phyloP scores from a whole-genome alignment of 2,888 invertebrate species.

The Brassicogethes aeneus region DNA sequence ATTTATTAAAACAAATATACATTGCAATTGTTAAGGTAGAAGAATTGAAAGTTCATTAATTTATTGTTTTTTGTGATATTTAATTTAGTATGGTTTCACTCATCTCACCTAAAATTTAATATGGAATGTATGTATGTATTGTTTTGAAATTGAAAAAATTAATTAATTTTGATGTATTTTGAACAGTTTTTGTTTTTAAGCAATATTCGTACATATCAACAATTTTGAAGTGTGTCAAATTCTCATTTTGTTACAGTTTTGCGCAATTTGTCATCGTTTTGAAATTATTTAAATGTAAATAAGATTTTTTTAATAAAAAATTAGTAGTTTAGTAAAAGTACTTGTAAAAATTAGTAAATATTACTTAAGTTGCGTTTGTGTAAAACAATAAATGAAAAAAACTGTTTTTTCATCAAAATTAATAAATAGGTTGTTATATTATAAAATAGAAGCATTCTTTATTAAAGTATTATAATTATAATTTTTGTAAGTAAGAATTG shows the following conservation, averaged over 20 bases:
- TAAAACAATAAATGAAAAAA: not conserved
- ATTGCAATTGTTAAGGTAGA: too few species aligned
- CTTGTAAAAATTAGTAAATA: not conserved
- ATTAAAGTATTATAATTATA: conserved; percentile 18
- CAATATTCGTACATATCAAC: not conserved
- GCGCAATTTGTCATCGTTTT: not conserved
- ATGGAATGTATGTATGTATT: too few species aligned
- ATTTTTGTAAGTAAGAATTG: too few species aligned
- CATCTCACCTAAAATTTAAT: too few species aligned
- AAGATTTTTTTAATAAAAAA: not conserved
- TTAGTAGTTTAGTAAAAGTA: not conserved
- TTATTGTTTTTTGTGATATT: too few species aligned
- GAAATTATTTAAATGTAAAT: not conserved
- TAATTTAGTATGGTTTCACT: too few species aligned
- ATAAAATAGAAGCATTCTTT: conserved; percentile 16
- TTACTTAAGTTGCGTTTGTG: not conserved
- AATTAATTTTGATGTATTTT: not conserved
- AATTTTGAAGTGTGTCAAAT: not conserved
- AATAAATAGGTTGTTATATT: conserved; percentile 11
- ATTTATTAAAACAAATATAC: too few species aligned
- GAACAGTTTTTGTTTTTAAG: not conserved
- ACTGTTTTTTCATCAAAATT: conserved; percentile 16
- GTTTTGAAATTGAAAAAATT: too few species aligned
- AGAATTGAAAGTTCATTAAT: too few species aligned
- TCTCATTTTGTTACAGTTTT: not conserved